Conservation (phyloP, 2,888 invertebrate genomes). For the Agriotes lineatus region DNA sequence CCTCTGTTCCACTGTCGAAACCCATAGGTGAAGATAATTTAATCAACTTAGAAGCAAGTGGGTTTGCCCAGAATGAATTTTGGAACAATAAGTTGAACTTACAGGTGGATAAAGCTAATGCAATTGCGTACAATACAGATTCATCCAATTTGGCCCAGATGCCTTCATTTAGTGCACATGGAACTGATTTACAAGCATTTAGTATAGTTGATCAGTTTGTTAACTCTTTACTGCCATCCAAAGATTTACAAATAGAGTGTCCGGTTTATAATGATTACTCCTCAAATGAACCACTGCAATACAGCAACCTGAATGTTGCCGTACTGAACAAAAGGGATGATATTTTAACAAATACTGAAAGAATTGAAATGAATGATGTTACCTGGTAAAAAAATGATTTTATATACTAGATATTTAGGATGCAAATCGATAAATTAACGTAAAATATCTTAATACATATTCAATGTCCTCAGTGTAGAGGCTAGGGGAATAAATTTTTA, state of each 20-base stretch:
- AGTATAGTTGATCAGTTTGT: conserved; percentile 18
- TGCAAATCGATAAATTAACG: no score
- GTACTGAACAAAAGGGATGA: background rate
- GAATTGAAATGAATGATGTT: background rate
- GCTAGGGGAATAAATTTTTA: no score
- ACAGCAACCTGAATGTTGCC: background rate
- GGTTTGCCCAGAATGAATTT: background rate
- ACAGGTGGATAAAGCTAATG: background rate
- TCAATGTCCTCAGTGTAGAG: no score
- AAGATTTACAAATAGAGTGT: conserved; percentile 7
- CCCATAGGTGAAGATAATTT: background rate
- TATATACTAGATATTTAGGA: no score
- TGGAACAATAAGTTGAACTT: conserved; percentile 4
- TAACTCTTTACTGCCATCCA: conserved; percentile 19
- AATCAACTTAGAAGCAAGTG: background rate
- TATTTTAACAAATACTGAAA: background rate
- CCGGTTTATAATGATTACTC: background rate
- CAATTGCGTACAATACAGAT: background rate
- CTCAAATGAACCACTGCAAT: background rate
- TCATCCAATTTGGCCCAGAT: background rate
- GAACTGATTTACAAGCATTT: conserved; percentile 9
- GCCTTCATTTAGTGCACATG: background rate
- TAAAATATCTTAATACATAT: no score
- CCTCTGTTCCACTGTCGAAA: conserved; percentile 3
- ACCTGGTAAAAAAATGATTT: background rate